Evolutionary conservation across 2,888 invertebrate genomes (phyloP).

Genomic region (Andrena minutula): DNA sequence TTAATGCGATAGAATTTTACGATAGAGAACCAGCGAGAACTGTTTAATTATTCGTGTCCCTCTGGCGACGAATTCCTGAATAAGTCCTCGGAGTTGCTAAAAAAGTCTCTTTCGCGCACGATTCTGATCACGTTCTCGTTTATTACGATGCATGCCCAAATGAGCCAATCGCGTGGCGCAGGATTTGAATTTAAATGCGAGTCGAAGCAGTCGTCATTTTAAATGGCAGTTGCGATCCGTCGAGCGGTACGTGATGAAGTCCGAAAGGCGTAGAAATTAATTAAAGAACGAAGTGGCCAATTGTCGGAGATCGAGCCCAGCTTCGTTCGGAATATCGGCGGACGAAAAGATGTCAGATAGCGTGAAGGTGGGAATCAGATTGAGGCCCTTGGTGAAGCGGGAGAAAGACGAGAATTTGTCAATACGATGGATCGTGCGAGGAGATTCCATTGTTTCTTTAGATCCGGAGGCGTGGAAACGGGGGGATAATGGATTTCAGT

Average conservation of each 20-base stretch:
- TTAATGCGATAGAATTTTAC: background rate
- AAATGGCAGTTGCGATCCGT: conserved; percentile 43
- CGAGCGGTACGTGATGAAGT: conserved; percentile 18
- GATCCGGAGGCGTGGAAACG: conserved; percentile 85
- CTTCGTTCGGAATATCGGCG: conserved; percentile 22
- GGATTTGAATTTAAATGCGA: conserved; percentile 50
- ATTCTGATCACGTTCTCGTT: conserved; percentile 43
- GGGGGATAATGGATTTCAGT: conserved; percentile 75
- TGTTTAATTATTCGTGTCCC: background rate
- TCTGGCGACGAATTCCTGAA: background rate
- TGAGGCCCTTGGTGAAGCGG: conserved; percentile 88
- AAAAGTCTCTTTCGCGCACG: background rate
- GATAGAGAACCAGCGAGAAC: too few relatives aligned
- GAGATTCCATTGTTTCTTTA: conserved; percentile 87
- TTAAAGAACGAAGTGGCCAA: conserved; percentile 31
- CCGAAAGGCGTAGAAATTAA: conserved; percentile 1
- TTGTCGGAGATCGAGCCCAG: conserved; percentile 9
- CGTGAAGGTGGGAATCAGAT: conserved; percentile 91
- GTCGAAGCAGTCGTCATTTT: conserved; percentile 37
- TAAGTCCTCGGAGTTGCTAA: background rate
- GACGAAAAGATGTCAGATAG: conserved; percentile 86
- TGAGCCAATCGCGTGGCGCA: conserved; percentile 39
- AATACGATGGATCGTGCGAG: conserved; percentile 88
- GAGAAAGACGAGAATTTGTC: conserved; percentile 87
- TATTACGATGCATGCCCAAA: conserved; percentile 29